Evolutionary conservation across 2,113 vertebrate species (phyloP).

Genomic region (Elachura formosa): DNA sequence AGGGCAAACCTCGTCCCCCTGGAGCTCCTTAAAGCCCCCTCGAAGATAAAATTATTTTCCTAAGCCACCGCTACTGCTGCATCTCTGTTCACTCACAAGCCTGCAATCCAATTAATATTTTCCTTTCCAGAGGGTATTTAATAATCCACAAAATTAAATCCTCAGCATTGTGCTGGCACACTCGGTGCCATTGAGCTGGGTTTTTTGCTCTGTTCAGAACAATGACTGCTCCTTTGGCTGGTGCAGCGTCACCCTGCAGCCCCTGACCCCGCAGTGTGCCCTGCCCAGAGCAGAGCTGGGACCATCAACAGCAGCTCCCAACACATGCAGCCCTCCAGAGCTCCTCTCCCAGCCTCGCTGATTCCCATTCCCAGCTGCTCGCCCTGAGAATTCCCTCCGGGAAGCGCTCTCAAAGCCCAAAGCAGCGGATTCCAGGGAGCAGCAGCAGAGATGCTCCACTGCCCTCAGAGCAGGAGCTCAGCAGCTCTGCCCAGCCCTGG

Average conservation of each 20-base stretch:
- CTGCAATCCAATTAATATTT: conserved; percentile 52
- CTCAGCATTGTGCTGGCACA: not conserved
- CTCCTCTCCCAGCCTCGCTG: accelerated
- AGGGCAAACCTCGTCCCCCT: not conserved
- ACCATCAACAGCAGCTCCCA: accelerated
- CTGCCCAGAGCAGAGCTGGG: accelerated
- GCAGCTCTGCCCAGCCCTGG: not conserved
- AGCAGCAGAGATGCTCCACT: not conserved
- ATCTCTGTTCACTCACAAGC: not conserved
- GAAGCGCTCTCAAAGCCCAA: not conserved
- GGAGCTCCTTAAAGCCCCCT: not conserved
- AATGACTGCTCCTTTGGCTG: not conserved
- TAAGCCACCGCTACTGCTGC: not conserved
- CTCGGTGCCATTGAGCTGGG: not conserved
- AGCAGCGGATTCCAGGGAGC: not conserved
- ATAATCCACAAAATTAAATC: conserved; percentile 50
- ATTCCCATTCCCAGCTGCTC: not conserved
- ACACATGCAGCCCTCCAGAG: accelerated
- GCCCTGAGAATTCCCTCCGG: not conserved
- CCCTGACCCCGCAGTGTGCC: accelerated
- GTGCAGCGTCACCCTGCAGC: not conserved
- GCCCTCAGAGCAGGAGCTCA: not conserved
- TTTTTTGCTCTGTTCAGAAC: not conserved
- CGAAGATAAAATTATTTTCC: not conserved
- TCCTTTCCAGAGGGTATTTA: conserved; percentile 51